Base-by-base conservation (phyloP, 1,140 invertebrate genomes). In the Neuroterus valhalla region DNA sequence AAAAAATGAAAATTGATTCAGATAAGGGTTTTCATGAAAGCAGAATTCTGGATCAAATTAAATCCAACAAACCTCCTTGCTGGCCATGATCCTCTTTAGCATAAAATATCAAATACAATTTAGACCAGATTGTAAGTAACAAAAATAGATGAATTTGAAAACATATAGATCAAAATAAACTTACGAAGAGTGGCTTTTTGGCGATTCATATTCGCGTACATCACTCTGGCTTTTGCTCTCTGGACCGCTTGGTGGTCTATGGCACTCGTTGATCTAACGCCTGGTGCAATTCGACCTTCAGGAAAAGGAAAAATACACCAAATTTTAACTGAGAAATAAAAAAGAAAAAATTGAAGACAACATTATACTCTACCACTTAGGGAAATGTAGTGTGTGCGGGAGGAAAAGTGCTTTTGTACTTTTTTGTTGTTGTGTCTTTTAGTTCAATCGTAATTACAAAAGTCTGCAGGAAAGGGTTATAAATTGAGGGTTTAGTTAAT, bases 221-320 rank as follows among this genome's bases (percentile, higher is more conserved):
- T 92, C 43, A 94, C 93, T 72, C 96, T 91, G 0, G 94, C 95
- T 81, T 96, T 95, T 17, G 96, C 96, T 69, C 96, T 91, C 88
- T 96, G 94, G 26, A 94, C 96, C 11, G 96, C 96, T 80, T 96
- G 95, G 70, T 97, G 92, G 91, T 99, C 97, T 84, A 98, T 96
- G 48, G 97, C 97, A 79, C 97, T 98, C 84, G 96, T 97, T 62
- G 97, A 98, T 75, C 97, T 93, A 82, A 91, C 91, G 72, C 89
- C 92, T 66, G 89, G 88, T 5, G 88, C 87, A 5, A 85, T 82
- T 68, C 87, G 86, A 82, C 87, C 89, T 90, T 82, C 31, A 76
- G 67, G 77, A 70, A 69, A 77, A 76, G 46, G 21, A 48, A 23
- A 43, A 71, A 71, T 42, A 62, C 12, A 70, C 62, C 2, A 55